These are phyloP conservation scores for Strix aluco DNA, from an alignment of 2,113 vertebrate species.

Conservation along the genomic window DNA sequence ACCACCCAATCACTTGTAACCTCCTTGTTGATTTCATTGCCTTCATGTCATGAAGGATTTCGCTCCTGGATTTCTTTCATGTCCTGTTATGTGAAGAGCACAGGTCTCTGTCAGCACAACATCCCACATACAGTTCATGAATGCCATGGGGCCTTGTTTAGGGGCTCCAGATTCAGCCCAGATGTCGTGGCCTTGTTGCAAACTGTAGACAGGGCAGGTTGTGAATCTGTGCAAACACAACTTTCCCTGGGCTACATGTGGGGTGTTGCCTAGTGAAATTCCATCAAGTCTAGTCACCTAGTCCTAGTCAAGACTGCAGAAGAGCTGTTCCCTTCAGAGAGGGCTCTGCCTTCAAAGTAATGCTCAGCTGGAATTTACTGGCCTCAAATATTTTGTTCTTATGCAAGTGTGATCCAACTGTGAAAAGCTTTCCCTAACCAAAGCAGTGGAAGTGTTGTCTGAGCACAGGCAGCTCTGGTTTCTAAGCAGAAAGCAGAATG, in stretches of 20 bases:
- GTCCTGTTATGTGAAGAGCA: not conserved
- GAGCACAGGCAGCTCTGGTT: not conserved
- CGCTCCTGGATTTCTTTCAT: not conserved
- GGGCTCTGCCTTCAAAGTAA: not conserved
- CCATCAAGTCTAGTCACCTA: not conserved
- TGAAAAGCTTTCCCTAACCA: not conserved
- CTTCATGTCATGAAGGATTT: not conserved
- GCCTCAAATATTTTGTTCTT: not conserved
- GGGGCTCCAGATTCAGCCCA: not conserved
- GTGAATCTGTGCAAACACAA: not conserved
- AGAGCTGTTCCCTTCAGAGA: not conserved
- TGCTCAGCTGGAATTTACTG: not conserved
- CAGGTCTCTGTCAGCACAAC: not conserved
- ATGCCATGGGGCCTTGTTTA: not conserved
- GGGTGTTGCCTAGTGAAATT: not conserved
- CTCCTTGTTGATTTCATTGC: not conserved
- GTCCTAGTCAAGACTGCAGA: not conserved
- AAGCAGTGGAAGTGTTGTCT: not conserved
- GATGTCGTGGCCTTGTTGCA: not conserved
- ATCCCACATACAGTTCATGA: not conserved
- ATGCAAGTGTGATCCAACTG: not conserved
- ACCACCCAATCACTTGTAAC: not conserved
- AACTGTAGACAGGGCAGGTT: not conserved
- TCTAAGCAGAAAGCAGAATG: not conserved
- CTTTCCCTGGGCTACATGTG: not conserved